Evolutionary conservation across 1,140 invertebrate species (phyloP).

Genomic region (Drosophila kohkoa): DNA sequence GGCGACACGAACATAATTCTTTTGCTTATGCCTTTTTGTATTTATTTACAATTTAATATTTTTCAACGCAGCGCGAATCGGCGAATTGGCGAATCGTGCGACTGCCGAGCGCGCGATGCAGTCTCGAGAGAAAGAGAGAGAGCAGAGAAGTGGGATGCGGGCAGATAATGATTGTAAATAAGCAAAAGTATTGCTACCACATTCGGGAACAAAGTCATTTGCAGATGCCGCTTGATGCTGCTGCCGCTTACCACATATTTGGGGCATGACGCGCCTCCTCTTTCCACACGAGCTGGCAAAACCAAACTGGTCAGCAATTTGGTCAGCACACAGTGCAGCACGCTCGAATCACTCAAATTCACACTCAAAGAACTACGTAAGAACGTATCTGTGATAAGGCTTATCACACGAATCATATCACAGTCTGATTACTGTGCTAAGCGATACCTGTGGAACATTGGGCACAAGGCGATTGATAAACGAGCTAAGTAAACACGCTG

Average conservation of each 20-base stretch:
- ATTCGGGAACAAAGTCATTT: slow-evolving; percentile 6
- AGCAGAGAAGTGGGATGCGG: not conserved
- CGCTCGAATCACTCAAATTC: not conserved
- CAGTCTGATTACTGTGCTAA: slow-evolving; percentile 26
- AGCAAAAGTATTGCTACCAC: not conserved
- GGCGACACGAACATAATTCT: slow-evolving; percentile 64
- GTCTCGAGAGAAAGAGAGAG: not conserved
- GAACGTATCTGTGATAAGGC: slow-evolving; percentile 27
- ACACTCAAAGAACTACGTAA: slow-evolving; percentile 7
- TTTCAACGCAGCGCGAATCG: slow-evolving; percentile 57
- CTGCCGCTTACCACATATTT: slow-evolving; percentile 33
- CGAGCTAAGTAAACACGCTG: slow-evolving; percentile 8
- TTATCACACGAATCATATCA: slow-evolving; percentile 32
- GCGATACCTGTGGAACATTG: slow-evolving; percentile 23
- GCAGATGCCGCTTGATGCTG: slow-evolving; percentile 1
- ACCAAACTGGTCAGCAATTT: slow-evolving; percentile 52
- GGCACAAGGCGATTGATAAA: slow-evolving; percentile 35
- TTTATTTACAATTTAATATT: slow-evolving; percentile 71
- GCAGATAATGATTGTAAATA: slow-evolving; percentile 52
- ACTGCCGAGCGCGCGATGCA: slow-evolving; percentile 40
- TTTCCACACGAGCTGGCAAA: slow-evolving; percentile 41
- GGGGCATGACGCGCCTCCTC: slow-evolving; percentile 47
- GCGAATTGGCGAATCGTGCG: slow-evolving; percentile 37
- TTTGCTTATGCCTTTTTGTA: slow-evolving; percentile 45
- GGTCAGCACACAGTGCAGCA: slow-evolving; percentile 7